phyloP scores from a whole-genome alignment of 2,797 vertebrate species.

The Austrolebias charrua region DNA sequence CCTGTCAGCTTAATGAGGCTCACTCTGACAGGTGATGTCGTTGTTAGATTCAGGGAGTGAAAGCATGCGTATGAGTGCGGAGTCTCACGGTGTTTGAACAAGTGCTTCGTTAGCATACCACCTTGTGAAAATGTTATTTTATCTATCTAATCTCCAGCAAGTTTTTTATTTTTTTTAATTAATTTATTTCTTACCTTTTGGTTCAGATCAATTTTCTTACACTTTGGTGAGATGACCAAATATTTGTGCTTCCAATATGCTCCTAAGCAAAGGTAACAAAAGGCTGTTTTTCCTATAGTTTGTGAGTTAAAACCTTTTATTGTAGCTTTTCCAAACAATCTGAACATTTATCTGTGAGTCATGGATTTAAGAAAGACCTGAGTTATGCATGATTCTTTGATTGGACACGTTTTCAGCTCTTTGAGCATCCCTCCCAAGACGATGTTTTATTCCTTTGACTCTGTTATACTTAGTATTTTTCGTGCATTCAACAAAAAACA shows the following conservation, averaged over 20 bases:
- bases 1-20: conserved; percentile 78
- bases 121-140: conserved; percentile 29
- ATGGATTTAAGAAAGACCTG: no score
- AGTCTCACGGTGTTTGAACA: conserved; percentile 52
- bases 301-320: no score
- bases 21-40: conserved; percentile 72
- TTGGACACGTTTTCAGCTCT: no score
- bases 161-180: conserved; percentile 25
- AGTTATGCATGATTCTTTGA: no score
- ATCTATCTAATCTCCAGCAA: not conserved
- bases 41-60: conserved; percentile 52
- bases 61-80: conserved; percentile 26
- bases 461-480: no score
- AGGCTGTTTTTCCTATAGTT: not conserved
- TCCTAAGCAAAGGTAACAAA: not conserved
- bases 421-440: no score
- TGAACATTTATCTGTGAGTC: no score
- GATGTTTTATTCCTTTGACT: no score
- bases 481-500: no score
- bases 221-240: no score
- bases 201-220: not conserved
- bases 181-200: not conserved
- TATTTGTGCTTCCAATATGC: not conserved
- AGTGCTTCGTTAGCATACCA: conserved; percentile 53
- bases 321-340: no score